Evolutionary conservation across 64 coral and sea anemone species (phyloP).

Genomic region (Platygyra sinensis): DNA sequence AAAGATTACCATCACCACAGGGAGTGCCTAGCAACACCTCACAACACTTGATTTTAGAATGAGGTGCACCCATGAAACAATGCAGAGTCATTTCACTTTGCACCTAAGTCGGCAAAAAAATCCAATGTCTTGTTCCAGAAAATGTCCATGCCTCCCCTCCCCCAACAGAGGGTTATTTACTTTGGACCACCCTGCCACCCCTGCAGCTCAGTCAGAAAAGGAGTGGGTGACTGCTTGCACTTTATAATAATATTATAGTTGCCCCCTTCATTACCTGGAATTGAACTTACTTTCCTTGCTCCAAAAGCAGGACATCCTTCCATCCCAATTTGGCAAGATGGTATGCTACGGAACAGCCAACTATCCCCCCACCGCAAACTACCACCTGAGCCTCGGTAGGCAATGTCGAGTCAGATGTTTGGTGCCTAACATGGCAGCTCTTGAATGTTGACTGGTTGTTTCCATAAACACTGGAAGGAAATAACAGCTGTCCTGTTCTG

Average conservation of each 20-base stretch:
- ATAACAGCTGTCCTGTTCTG: neutral
- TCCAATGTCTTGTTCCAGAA: neutral
- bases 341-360: conserved; percentile 90
- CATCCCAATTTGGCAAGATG: conserved; percentile 92
- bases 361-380: conserved; percentile 86
- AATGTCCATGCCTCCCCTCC: neutral
- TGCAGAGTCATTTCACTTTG: neutral
- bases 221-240: neutral
- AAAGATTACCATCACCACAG: neutral
- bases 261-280: neutral
- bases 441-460: neutral
- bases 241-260: too few relatives aligned
- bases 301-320: conserved; percentile 80
- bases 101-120: neutral
- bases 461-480: neutral
- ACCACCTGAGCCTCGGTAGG: conserved; percentile 74
- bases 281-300: conserved; percentile 84
- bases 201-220: neutral
- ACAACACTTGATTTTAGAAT: too few relatives aligned
- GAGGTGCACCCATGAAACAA: too few relatives aligned
- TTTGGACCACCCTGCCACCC: neutral
- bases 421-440: neutral
- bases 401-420: conserved; percentile 4
- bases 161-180: neutral
- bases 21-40: too few relatives aligned